A percentile compares a stretch with the other conserved stretches of the same genome.
Evolutionary conservation across 1,140 invertebrate species (phyloP).

Genomic region (Drosophila arawakana): DNA sequence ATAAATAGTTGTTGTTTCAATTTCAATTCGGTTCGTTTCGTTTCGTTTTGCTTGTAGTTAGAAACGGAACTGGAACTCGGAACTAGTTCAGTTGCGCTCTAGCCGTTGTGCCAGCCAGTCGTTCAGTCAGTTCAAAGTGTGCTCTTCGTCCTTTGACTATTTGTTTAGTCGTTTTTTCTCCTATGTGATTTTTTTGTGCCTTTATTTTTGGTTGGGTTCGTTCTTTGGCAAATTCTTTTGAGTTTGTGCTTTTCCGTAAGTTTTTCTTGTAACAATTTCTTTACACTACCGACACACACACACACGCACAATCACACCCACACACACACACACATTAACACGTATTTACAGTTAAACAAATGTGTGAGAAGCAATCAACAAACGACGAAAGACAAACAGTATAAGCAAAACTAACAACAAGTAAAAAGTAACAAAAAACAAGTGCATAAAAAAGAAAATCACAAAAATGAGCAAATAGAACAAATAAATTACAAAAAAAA

Average conservation of each 20-base stretch:
- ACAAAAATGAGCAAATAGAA: constrained; percentile 32
- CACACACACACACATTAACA: neutral
- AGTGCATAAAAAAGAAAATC: constrained; percentile 25
- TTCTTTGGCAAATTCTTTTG: constrained; percentile 65
- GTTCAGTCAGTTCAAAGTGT: constrained; percentile 2
- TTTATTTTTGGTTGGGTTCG: constrained; percentile 8
- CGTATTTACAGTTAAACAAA: constrained; percentile 61
- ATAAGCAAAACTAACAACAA: constrained; percentile 33
- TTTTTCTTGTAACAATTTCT: constrained; percentile 16
- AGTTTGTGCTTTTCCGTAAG: constrained; percentile 38
- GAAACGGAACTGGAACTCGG: constrained; percentile 33
- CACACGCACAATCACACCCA: too few species aligned
- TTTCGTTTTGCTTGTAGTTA: neutral
- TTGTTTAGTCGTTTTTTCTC: constrained; percentile 11
- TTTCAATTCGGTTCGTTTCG: constrained; percentile 16
- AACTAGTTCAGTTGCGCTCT: constrained; percentile 16
- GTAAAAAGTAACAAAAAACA: constrained; percentile 31
- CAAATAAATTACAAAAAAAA: constrained; percentile 3
- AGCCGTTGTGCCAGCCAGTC: constrained; percentile 9
- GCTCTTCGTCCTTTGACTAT: neutral
- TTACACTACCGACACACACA: neutral
- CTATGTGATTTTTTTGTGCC: constrained; percentile 1
- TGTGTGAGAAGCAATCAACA: constrained; percentile 56
- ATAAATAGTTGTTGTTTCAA: constrained; percentile 13
- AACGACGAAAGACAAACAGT: constrained; percentile 46